These are phyloP conservation scores for Phorcus lineatus DNA, from an alignment of 2,888 invertebrate genomes.

Conservation along the genomic window DNA sequence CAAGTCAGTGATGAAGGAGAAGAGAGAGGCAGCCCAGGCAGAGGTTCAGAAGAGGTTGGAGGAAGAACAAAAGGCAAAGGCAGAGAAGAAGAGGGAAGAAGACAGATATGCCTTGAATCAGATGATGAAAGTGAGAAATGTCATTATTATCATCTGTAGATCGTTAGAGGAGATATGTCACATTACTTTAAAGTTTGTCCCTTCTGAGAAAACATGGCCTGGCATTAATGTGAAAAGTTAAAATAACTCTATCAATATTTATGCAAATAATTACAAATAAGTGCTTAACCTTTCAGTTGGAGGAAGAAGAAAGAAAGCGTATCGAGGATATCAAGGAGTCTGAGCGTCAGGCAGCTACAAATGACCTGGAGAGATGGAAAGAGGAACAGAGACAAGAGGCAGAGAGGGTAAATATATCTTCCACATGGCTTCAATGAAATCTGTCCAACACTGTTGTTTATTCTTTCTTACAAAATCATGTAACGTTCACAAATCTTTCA, in stretches of 20 bases:
- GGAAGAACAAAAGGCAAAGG: conserved; percentile 77
- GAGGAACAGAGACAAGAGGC: conserved; percentile 67
- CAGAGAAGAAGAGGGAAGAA: conserved; percentile 64
- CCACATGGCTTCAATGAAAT: not conserved
- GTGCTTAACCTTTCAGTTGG: conserved; percentile 68
- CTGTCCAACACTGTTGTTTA: too few relatives aligned
- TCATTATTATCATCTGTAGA: too few relatives aligned
- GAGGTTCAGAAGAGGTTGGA: conserved; percentile 77
- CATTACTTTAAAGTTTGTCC: too few relatives aligned
- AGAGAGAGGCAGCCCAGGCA: conserved; percentile 78
- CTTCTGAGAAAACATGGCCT: too few relatives aligned
- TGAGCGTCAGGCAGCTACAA: conserved; percentile 82
- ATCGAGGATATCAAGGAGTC: conserved; percentile 82
- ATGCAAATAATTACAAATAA: too few relatives aligned
- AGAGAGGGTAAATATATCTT: conserved; percentile 50
- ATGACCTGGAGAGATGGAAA: conserved; percentile 81
- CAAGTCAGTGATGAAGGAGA: conserved; percentile 64
- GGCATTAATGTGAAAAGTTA: too few relatives aligned
- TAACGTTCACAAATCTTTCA: too few relatives aligned
- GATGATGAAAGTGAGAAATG: conserved; percentile 78
- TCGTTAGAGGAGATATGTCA: too few relatives aligned
- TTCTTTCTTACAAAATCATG: too few relatives aligned
- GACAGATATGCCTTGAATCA: conserved; percentile 79
- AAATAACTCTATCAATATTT: too few relatives aligned
- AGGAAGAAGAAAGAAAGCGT: conserved; percentile 79